phyloP scores from a whole-genome alignment of 2,797 vertebrate species.

The Bradypus variegatus region DNA sequence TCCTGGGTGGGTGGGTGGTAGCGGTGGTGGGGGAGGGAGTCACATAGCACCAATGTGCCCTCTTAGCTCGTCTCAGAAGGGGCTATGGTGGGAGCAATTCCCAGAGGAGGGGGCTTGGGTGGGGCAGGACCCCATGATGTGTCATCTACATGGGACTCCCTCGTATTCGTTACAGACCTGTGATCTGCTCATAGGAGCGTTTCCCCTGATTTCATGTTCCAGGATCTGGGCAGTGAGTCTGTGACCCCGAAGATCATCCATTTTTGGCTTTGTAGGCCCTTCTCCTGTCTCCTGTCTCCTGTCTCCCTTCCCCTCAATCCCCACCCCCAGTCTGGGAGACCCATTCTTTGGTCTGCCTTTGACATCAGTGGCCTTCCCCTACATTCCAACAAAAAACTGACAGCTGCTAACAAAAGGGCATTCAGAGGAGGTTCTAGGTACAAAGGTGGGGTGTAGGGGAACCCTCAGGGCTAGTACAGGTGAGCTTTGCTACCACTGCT shows the following conservation, averaged over 20 bases:
- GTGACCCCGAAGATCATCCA: not conserved
- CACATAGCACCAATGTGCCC: not conserved
- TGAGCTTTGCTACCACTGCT: too few relatives aligned
- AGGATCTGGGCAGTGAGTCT: not conserved
- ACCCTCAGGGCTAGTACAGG: too few relatives aligned
- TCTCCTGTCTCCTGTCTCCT: too few relatives aligned
- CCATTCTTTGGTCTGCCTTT: not conserved
- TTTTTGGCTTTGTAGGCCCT: not conserved
- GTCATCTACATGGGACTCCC: not conserved
- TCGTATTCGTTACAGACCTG: not conserved
- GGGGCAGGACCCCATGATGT: not conserved
- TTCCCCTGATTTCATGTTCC: not conserved
- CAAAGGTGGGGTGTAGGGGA: not conserved
- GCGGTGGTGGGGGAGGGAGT: not conserved
- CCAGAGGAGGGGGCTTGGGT: not conserved
- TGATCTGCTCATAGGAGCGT: not conserved
- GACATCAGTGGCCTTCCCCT: not conserved
- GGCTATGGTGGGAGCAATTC: not conserved
- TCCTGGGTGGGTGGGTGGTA: not conserved
- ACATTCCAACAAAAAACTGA: not conserved
- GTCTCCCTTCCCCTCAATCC: too few relatives aligned
- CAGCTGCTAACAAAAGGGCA: fast-evolving
- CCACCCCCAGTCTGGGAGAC: not conserved
- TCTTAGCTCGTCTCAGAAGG: not conserved
- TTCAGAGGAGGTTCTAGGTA: not conserved